Evolutionary conservation across 2,888 invertebrate genomes (phyloP).

Genomic region (Spialia ferax): DNA sequence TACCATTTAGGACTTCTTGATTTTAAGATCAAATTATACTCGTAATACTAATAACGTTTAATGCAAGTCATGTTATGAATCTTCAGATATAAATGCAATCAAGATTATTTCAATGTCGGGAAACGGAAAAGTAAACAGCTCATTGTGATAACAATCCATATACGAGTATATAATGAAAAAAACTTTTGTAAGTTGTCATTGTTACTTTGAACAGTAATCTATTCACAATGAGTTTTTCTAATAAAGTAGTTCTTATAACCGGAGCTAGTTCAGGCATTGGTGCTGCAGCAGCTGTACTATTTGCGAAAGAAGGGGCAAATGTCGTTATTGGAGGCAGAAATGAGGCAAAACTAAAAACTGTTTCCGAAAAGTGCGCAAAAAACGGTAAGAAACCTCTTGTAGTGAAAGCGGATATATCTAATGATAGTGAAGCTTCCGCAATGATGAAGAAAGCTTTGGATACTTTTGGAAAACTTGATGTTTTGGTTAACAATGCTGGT

Average conservation of each 20-base stretch:
- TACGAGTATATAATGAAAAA: not conserved
- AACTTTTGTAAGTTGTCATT: not conserved
- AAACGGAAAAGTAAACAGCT: not conserved
- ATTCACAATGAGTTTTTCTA: slow-evolving; percentile 1
- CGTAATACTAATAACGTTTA: not conserved
- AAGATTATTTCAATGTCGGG: not conserved
- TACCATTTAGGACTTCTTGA: no score
- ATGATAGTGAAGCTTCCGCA: not conserved
- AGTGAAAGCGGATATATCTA: slow-evolving; percentile 8
- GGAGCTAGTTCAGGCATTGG: slow-evolving; percentile 8
- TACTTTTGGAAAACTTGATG: slow-evolving; percentile 11
- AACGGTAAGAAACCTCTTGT: slow-evolving; percentile 5
- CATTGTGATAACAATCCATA: not conserved
- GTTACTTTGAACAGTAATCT: not conserved
- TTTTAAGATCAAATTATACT: no score
- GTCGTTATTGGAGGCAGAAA: slow-evolving; percentile 6
- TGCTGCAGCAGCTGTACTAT: not conserved
- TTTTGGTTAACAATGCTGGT: slow-evolving; percentile 12
- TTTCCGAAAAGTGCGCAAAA: slow-evolving; percentile 3
- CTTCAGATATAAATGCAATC: not conserved
- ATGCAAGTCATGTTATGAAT: not conserved
- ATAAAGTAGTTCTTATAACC: slow-evolving; percentile 7
- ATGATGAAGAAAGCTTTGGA: slow-evolving; percentile 1
- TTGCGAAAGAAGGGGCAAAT: slow-evolving; percentile 3
- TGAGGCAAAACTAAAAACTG: not conserved